Evolutionary conservation across 2,113 vertebrate species (phyloP).

Genomic region (Nycticryphes semicollaris): DNA sequence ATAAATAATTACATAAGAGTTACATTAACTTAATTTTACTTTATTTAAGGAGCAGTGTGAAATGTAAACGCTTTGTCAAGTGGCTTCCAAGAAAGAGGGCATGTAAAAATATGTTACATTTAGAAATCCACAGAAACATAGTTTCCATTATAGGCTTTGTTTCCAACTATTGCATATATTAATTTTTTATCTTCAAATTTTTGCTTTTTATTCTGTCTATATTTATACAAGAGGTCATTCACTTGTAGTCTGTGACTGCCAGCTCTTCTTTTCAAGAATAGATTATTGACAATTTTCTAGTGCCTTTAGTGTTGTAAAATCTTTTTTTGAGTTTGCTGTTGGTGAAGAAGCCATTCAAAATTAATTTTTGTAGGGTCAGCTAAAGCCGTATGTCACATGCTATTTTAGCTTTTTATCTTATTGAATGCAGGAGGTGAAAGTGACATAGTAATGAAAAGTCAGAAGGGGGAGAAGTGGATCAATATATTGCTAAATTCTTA

Average conservation of each 20-base stretch:
- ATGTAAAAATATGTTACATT: neutral
- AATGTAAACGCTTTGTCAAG: neutral
- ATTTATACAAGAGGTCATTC: neutral
- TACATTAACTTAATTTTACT: neutral
- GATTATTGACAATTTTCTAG: neutral
- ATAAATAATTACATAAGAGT: neutral
- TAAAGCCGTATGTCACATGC: neutral
- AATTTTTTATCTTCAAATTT: neutral
- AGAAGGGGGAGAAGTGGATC: conserved; percentile 43
- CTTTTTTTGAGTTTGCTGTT: neutral
- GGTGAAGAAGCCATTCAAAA: conserved; percentile 7
- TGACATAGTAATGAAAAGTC: conserved; percentile 54
- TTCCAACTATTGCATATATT: neutral
- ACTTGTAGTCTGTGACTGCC: neutral
- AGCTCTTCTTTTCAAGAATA: neutral
- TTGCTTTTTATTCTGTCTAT: neutral
- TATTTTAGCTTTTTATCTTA: conserved; percentile 23
- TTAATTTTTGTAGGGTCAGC: neutral
- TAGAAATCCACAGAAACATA: neutral
- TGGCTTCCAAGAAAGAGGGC: neutral
- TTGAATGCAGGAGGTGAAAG: conserved; percentile 34
- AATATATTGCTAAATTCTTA: conserved; percentile 47
- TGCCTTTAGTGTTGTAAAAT: neutral
- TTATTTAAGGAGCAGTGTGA: neutral
- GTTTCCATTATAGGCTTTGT: neutral